These are phyloP conservation scores for Nemotelus pantherinus DNA, from an alignment of 2,888 invertebrate species.

Conservation along the genomic window DNA sequence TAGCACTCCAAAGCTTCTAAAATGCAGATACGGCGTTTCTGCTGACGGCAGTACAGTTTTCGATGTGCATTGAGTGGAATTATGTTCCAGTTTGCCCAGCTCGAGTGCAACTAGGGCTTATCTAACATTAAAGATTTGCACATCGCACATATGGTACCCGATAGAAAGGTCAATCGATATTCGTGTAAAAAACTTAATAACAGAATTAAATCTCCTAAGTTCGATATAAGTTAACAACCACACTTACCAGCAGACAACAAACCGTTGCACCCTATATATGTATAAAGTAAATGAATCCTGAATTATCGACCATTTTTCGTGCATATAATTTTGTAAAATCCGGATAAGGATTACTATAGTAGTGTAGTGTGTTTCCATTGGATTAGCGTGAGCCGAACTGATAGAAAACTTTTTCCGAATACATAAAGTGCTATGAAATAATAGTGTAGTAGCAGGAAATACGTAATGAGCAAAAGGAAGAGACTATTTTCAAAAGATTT, in stretches of 20 bases:
- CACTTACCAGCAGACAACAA: conserved; percentile 68
- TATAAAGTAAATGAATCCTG: conserved; percentile 75
- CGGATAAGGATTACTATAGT: conserved; percentile 69
- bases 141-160: background rate
- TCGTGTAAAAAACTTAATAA: no score
- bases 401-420: conserved; percentile 77
- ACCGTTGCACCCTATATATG: conserved; percentile 67
- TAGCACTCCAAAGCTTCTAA: no score
- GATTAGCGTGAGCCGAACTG: conserved; percentile 72
- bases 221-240: no score
- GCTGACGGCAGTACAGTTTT: no score
- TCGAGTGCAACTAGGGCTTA: no score
- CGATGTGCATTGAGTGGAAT: no score
- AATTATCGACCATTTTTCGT: conserved; percentile 69
- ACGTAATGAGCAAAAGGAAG: background rate
- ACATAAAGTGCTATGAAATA: conserved; percentile 69
- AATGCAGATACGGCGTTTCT: no score
- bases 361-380: conserved; percentile 76
- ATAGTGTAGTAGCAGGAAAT: conserved; percentile 21
- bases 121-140: background rate
- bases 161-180: no score
- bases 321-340: conserved; percentile 60
- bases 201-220: no score
- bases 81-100: no score
- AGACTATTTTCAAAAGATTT: conserved; percentile 1